These are phyloP conservation scores for Sinella curviseta DNA, from an alignment of 1,140 invertebrate genomes.

Conservation along the genomic window DNA sequence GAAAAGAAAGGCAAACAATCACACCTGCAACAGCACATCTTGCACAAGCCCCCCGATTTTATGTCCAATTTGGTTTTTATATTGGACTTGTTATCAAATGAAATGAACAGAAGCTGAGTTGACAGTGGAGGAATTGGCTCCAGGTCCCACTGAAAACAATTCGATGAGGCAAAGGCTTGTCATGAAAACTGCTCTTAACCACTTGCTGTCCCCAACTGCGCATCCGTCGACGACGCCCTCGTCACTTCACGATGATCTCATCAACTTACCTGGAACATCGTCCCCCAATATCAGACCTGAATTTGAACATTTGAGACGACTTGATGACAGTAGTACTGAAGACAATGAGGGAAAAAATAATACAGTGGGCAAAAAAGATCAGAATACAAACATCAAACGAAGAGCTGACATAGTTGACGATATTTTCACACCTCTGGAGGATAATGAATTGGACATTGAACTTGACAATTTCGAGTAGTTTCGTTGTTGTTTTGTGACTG, in stretches of 20 bases:
- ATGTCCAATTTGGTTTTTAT: neutral
- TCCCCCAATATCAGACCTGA: neutral
- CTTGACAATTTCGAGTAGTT: no score
- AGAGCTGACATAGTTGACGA: neutral
- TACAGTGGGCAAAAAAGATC: neutral
- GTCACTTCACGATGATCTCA: neutral
- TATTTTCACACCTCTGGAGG: neutral
- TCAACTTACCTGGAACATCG: no score
- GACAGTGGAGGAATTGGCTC: neutral
- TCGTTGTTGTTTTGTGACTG: no score
- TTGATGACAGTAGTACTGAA: neutral
- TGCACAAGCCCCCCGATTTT: no score
- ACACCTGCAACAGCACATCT: no score
- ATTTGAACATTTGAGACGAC: constrained; percentile 10
- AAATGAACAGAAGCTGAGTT: neutral
- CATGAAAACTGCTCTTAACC: neutral
- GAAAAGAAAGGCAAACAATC: no score
- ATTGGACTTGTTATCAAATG: neutral
- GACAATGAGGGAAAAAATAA: neutral
- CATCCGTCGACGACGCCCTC: neutral
- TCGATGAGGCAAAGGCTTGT: neutral
- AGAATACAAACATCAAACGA: neutral
- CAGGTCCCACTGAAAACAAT: neutral
- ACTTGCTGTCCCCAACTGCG: neutral
- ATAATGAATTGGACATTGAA: constrained; percentile 14